phyloP scores from a whole-genome alignment of 2,797 vertebrate genomes.

The Lepidocolaptes lacrymiger region DNA sequence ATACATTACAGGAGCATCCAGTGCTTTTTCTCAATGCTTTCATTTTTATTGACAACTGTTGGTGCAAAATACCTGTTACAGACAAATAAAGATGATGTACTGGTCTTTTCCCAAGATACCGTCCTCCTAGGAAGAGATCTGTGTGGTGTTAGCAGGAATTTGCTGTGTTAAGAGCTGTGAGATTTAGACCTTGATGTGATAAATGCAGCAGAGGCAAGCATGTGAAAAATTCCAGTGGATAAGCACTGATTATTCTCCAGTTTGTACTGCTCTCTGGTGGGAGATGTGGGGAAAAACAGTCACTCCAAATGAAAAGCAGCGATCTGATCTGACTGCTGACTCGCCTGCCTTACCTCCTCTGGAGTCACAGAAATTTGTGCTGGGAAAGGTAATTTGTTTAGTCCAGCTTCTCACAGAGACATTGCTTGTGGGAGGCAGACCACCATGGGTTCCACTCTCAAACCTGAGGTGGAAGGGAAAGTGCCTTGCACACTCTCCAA shows the following conservation, averaged over 20 bases:
- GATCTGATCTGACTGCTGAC: background rate
- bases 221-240: background rate
- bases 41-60: background rate
- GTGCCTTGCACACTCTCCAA: background rate
- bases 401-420: background rate
- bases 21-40: background rate
- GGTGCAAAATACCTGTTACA: background rate
- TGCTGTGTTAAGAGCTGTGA: background rate
- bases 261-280: conserved; percentile 58
- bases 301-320: background rate
- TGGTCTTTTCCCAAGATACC: background rate
- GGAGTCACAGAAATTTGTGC: background rate
- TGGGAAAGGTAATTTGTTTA: background rate
- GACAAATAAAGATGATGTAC: background rate
- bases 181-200: background rate
- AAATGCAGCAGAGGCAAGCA: background rate
- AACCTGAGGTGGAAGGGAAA: background rate
- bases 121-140: background rate
- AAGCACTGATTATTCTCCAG: conserved; percentile 32
- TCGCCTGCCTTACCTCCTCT: background rate
- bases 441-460: background rate
- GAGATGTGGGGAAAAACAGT: background rate
- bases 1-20: background rate
- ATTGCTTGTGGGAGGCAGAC: background rate
- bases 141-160: background rate